phyloP scores from a whole-genome alignment of 2,113 vertebrate species.

The Ia io region DNA sequence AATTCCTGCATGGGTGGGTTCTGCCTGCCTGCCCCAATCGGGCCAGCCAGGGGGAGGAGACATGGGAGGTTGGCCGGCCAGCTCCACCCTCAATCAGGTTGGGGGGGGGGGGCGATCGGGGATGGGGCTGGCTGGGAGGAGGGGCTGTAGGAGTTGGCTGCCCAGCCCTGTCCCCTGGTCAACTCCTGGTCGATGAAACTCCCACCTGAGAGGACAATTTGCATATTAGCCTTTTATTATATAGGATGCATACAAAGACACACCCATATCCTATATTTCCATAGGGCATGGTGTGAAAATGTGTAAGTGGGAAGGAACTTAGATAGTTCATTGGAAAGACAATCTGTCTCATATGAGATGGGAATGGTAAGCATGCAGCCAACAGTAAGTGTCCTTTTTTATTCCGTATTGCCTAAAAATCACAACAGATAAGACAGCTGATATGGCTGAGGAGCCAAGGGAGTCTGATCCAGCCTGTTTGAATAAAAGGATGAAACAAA shows the following conservation, averaged over 20 bases:
- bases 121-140: no score
- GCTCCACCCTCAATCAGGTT: no score
- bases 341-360: not conserved
- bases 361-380: not conserved
- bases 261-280: not conserved
- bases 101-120: no score
- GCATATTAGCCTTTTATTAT: no score
- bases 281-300: not conserved
- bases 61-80: no score
- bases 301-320: not conserved
- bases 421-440: slow-evolving; percentile 69
- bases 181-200: no score
- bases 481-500: slow-evolving; percentile 79
- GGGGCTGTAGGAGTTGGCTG: no score
- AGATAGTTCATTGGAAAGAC: not conserved
- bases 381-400: not conserved
- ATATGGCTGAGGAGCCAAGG: slow-evolving; percentile 68
- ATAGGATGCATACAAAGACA: not conserved
- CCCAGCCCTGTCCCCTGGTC: no score
- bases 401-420: slow-evolving; percentile 45
- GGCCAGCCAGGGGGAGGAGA: no score
- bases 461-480: slow-evolving; percentile 58
- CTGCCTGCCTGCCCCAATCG: no score
- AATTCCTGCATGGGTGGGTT: no score
- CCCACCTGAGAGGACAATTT: no score